These are phyloP conservation scores for Nemurella pictetii DNA, from an alignment of 2,888 invertebrate genomes.

Conservation along the genomic window DNA sequence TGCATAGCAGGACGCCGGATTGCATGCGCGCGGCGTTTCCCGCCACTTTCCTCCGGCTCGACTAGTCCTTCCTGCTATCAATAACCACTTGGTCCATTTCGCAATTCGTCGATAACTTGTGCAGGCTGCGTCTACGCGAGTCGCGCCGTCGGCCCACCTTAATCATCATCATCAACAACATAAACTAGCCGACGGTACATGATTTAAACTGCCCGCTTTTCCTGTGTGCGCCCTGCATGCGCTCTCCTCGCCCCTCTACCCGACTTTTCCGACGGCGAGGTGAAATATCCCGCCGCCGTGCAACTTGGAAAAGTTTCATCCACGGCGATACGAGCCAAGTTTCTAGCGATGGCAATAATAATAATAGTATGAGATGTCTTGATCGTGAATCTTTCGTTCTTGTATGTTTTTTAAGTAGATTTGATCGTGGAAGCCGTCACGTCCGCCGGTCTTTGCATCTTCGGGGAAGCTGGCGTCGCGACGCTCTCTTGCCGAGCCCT, in stretches of 20 bases:
- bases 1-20: too few relatives aligned
- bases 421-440: slow-evolving; percentile 5
- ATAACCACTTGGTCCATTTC: background rate
- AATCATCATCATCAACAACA: background rate
- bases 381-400: slow-evolving; percentile 3
- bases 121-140: background rate
- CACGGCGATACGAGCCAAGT: background rate
- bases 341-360: background rate
- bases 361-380: background rate
- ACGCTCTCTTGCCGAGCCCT: background rate
- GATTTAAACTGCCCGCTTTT: background rate
- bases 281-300: background rate
- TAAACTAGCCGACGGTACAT: background rate
- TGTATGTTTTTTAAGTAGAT: slow-evolving; percentile 16
- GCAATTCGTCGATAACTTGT: background rate
- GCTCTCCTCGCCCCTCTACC: background rate
- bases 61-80: background rate
- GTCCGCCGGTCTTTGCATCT: background rate
- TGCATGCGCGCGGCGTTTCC: too few relatives aligned
- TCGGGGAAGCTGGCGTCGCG: background rate
- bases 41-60: too few relatives aligned
- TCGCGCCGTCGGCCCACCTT: background rate
- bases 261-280: background rate
- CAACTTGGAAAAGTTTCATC: background rate
- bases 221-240: background rate